Conservation (phyloP, 92 coral and sea anemone genomes). For the Montipora capitata region DNA sequence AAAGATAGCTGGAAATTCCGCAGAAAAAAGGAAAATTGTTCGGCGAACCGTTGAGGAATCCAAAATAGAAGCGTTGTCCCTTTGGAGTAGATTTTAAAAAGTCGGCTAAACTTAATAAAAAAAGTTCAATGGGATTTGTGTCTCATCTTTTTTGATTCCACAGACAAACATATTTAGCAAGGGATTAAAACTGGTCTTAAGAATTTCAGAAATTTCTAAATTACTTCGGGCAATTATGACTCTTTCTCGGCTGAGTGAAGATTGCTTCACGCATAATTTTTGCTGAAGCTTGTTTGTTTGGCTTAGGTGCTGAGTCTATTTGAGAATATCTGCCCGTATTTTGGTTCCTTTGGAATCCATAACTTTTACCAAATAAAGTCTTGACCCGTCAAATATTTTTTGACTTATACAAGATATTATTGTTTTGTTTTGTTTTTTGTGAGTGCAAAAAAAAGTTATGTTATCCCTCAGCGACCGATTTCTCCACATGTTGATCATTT, state of each 20-base stretch:
- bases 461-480: background rate
- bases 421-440: background rate
- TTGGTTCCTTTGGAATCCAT: constrained; percentile 28
- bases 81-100: background rate
- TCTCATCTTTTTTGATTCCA: constrained; percentile 6
- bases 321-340: background rate
- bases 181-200: constrained; percentile 7
- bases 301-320: background rate
- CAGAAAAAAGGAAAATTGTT: too few species aligned
- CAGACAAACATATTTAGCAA: constrained; percentile 34
- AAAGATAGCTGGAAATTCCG: background rate
- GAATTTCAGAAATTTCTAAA: constrained; percentile 40
- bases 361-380: constrained; percentile 14
- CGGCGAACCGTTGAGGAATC: too few species aligned
- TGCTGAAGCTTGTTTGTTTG: background rate
- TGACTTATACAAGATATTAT: background rate
- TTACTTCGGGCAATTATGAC: background rate
- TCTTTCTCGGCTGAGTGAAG: background rate
- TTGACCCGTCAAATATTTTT: constrained; percentile 37
- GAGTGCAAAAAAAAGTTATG: background rate
- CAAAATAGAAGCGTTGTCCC: background rate
- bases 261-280: background rate
- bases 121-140: constrained; percentile 11
- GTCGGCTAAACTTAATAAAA: constrained; percentile 19
- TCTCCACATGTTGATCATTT: too few species aligned